Conservation (phyloP, 1,140 invertebrate species). For the Bathynomus jamesi region DNA sequence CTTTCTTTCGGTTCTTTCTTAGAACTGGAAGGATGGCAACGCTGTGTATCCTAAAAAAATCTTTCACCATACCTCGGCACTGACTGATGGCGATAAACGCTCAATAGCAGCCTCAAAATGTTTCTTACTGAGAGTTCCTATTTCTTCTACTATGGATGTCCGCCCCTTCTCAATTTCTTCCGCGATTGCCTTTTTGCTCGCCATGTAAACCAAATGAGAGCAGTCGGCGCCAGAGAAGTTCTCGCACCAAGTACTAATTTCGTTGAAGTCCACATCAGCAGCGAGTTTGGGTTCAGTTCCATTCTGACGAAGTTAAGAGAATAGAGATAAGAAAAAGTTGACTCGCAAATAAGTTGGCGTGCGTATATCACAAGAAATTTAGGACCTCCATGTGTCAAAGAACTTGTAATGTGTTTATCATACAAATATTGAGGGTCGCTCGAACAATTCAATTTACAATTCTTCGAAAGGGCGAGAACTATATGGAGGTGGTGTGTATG, state of each 20-base stretch:
- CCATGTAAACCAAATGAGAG: constrained; percentile 61
- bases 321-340: not conserved
- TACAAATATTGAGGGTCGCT: too few relatives aligned
- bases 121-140: constrained; percentile 41
- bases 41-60: too few relatives aligned
- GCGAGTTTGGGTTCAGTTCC: constrained; percentile 22
- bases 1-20: too few relatives aligned
- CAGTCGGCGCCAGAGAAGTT: constrained; percentile 84
- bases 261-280: constrained; percentile 65
- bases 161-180: constrained; percentile 61
- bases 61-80: constrained; percentile 32
- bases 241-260: constrained; percentile 59
- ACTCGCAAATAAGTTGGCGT: not conserved
- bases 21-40: too few relatives aligned
- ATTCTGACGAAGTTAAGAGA: too few relatives aligned
- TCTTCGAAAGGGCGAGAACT: too few relatives aligned
- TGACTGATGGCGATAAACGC: constrained; percentile 58
- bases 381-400: not conserved
- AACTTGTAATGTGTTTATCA: not conserved
- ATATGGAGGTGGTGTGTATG: too few relatives aligned
- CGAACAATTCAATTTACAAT: too few relatives aligned
- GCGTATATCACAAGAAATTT: not conserved
- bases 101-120: constrained; percentile 58
- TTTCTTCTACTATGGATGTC: constrained; percentile 24
- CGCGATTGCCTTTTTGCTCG: constrained; percentile 70